These are phyloP conservation scores for Emydocephalus ijimae DNA, from an alignment of 2,113 vertebrate species.

Conservation along the genomic window DNA sequence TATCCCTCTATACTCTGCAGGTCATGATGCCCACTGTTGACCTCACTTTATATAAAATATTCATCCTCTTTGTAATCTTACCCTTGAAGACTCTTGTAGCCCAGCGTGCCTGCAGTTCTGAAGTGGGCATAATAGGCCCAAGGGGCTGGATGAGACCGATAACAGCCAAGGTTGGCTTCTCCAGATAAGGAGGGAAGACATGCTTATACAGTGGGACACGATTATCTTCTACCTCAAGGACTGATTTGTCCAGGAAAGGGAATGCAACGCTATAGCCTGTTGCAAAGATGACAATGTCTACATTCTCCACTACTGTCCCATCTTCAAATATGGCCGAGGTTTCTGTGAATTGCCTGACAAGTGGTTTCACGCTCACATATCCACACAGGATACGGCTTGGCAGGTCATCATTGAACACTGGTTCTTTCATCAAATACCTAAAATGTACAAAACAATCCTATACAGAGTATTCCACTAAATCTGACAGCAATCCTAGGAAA, in stretches of 20 bases:
- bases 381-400: conserved; percentile 77
- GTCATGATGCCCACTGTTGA: background rate
- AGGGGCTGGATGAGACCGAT: conserved; percentile 73
- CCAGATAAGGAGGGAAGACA: conserved; percentile 72
- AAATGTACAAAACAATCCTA: background rate
- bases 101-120: conserved; percentile 85
- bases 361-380: conserved; percentile 71
- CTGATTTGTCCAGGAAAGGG: conserved; percentile 72
- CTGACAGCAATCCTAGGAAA: background rate
- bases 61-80: conserved; percentile 36
- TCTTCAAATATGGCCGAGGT: conserved; percentile 80
- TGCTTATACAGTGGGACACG: conserved; percentile 74
- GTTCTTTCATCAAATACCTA: conserved; percentile 60
- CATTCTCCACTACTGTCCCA: conserved; percentile 67
- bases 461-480: background rate
- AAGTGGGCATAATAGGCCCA: conserved; percentile 73
- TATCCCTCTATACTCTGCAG: background rate
- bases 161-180: conserved; percentile 75
- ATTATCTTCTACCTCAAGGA: conserved; percentile 62
- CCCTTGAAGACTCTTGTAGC: conserved; percentile 77
- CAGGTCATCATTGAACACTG: conserved; percentile 77
- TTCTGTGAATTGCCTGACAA: conserved; percentile 70
- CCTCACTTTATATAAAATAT: background rate
- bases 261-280: conserved; percentile 76
- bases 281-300: conserved; percentile 82